These are phyloP conservation scores for Sebastes glaucus DNA, from an alignment of 2,797 vertebrate species.

Conservation along the genomic window DNA sequence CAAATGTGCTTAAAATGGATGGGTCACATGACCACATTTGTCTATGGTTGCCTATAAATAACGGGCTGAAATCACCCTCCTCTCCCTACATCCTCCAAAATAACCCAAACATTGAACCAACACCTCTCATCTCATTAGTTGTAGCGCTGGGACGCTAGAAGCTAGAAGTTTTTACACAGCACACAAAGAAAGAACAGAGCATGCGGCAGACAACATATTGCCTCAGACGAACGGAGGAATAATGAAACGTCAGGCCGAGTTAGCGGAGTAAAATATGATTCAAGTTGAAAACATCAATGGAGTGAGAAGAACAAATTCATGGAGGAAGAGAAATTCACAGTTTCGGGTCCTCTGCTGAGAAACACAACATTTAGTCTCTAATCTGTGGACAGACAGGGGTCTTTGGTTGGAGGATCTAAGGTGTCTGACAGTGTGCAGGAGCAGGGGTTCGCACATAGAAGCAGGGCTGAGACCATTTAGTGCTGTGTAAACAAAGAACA, in stretches of 20 bases:
- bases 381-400: not conserved
- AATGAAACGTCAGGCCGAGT: not conserved
- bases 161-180: not conserved
- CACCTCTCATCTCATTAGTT: not conserved
- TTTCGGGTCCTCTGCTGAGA: not conserved
- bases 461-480: not conserved
- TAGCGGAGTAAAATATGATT: too few relatives aligned
- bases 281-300: not conserved
- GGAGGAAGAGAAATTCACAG: not conserved
- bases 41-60: too few relatives aligned
- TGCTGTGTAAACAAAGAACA: constrained; percentile 21
- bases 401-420: constrained; percentile 26
- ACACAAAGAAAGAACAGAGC: not conserved
- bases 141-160: not conserved
- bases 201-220: not conserved
- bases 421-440: not conserved
- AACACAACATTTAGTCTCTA: not conserved
- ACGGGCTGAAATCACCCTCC: too few relatives aligned
- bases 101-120: not conserved
- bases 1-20: too few relatives aligned
- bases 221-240: not conserved
- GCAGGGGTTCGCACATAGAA: constrained; percentile 3
- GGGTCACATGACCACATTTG: too few relatives aligned
- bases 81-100: not conserved
- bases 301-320: not conserved